phyloP scores from a whole-genome alignment of 2,888 invertebrate genomes.

The Tenthredo amoena region DNA sequence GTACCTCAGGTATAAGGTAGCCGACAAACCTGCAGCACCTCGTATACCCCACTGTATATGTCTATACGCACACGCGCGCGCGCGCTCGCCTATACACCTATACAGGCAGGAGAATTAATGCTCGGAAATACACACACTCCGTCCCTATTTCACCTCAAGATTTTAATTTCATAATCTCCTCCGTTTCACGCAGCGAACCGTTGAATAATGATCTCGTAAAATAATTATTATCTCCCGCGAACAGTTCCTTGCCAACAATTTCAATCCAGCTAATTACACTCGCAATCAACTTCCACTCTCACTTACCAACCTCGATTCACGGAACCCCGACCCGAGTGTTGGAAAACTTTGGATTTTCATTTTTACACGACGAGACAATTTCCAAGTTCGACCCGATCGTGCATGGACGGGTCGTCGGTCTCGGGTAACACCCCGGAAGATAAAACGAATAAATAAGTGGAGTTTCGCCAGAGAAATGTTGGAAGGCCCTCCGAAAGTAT shows the following conservation, averaged over 20 bases:
- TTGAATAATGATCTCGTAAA: slow-evolving; percentile 8
- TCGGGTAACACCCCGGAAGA: neutral
- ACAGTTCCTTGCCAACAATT: neutral
- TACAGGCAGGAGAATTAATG: slow-evolving; percentile 17
- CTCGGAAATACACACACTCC: slow-evolving; percentile 9
- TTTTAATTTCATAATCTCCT: slow-evolving; percentile 22
- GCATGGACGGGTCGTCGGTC: neutral
- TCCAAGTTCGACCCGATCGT: neutral
- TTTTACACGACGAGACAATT: neutral
- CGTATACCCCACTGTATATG: neutral
- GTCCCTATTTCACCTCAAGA: slow-evolving; percentile 1
- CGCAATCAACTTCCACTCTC: neutral
- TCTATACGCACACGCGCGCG: neutral
- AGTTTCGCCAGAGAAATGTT: neutral
- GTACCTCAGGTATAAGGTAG: slow-evolving; percentile 26
- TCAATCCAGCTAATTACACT: neutral
- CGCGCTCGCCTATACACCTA: too few relatives aligned
- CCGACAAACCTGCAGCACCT: slow-evolving; percentile 9
- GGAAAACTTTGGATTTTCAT: neutral
- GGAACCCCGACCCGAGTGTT: neutral
- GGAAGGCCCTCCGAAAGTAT: slow-evolving; percentile 11
- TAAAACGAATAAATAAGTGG: neutral
- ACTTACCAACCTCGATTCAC: neutral
- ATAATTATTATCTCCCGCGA: neutral
- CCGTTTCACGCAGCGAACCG: slow-evolving; percentile 12